Evolutionary conservation across 2,797 vertebrate genomes (phyloP).

Genomic region (Neosalanx taihuensis): DNA sequence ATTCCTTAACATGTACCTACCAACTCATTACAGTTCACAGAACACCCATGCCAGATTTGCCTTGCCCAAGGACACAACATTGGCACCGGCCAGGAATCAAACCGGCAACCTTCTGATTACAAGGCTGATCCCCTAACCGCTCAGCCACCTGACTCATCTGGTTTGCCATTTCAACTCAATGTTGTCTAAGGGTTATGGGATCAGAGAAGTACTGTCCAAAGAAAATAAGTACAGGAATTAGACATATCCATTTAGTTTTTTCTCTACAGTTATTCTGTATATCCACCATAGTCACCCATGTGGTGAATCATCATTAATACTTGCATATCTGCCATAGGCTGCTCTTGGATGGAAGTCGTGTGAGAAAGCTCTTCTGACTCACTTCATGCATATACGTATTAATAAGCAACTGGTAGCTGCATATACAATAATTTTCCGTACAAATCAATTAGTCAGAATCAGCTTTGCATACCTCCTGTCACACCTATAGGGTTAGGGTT

Average conservation of each 20-base stretch:
- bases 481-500: too few species aligned
- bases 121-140: too few species aligned
- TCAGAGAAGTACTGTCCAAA: not conserved
- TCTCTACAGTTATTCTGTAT: not conserved
- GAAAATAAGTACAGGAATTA: not conserved
- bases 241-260: not conserved
- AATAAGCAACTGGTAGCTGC: not conserved
- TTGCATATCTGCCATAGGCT: not conserved
- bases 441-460: not conserved
- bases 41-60: not conserved
- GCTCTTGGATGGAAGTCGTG: too few species aligned
- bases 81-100: too few species aligned
- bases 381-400: too few species aligned
- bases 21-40: not conserved
- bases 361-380: too few species aligned
- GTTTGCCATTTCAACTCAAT: too few species aligned
- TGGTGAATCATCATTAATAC: not conserved
- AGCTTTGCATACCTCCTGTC: not conserved
- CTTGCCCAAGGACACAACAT: too few species aligned
- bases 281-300: not conserved
- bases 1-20: not conserved
- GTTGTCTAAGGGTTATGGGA: too few species aligned
- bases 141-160: too few species aligned
- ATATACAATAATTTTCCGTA: not conserved
- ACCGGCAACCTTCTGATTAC: too few species aligned